A percentile compares a stretch with the other conserved stretches of the same genome.
Evolutionary conservation across 2,797 vertebrate genomes (phyloP).

Genomic region (Iguana delicatissima): DNA sequence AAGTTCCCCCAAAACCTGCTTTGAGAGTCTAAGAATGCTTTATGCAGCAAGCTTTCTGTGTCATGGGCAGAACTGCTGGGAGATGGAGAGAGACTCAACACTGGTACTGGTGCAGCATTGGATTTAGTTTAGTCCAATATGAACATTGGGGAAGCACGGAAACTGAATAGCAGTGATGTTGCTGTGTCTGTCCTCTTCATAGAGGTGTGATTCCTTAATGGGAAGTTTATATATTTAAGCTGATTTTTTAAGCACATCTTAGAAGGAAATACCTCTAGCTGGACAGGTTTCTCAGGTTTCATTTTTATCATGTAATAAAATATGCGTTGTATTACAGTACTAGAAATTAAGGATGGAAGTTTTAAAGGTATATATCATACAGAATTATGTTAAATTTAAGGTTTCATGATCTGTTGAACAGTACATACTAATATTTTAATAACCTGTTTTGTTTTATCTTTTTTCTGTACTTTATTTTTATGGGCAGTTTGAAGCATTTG

Average conservation of each 20-base stretch:
- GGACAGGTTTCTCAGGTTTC: background rate
- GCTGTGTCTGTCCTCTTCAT: background rate
- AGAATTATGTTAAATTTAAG: background rate
- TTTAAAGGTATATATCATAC: constrained; percentile 13
- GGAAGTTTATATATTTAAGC: background rate
- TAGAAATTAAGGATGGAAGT: background rate
- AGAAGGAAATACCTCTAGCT: background rate
- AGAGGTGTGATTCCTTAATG: background rate
- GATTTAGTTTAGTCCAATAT: background rate
- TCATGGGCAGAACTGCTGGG: too few species aligned
- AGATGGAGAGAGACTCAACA: background rate
- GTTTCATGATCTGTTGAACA: background rate
- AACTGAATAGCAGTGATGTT: background rate
- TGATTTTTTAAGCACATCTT: background rate
- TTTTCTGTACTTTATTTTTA: constrained; percentile 82
- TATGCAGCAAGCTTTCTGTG: background rate
- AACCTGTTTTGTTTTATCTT: constrained; percentile 34
- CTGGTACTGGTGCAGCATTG: background rate
- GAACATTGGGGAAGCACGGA: background rate
- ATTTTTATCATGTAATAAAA: background rate
- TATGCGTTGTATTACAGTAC: background rate
- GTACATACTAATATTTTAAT: constrained; percentile 32
- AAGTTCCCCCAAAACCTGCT: background rate
- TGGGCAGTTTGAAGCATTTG: constrained; percentile 94
- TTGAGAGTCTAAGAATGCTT: background rate